Evolutionary conservation across 2,797 vertebrate genomes (phyloP), one percentile per base, ranked within the genome.

Genomic region (Corythornis leucogaster): DNA sequence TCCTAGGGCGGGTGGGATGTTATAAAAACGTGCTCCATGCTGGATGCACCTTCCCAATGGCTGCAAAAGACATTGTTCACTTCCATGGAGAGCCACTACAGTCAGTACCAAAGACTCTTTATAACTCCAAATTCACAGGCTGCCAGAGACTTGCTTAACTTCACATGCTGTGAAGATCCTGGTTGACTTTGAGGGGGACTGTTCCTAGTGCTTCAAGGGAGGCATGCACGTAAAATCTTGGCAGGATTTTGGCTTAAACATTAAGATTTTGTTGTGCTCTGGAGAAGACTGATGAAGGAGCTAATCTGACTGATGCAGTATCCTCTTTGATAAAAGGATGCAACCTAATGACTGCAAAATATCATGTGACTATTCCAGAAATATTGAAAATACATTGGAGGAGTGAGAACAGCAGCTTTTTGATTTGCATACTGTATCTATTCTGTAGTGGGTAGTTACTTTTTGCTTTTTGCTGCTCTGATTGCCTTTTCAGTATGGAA

Each of bases 381-480:
- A 66, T 66, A 28, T 66, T 91, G 35, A 85, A 81, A 85, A 80
- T 82, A 40, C n/a, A 40, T 20, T 71, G 58, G 30, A 59, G 50
- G 54, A 89, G 59, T 76, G 22, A 93, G 61, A 85, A 88, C 17
- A 80, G 67, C 69, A 83, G 25, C 59, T 90, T 92, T 91, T 12
- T 75, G 22, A 45, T 80, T 96, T 91, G 24, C 80, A 64, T 70
- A 75, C 24, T 46, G 24, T 70, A 10, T 80, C n/a, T 64, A 24
- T 73, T 91, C 80, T 77, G 33, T 62, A 46, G 38, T 80, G 59
- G 58, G 59, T 70, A 78, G 66, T 45, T 88, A 66, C 35, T 46
- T 25, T 91, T 77, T 77, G 26, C 25, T 91, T 94, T 93, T 88
- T 89, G 51, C 71, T 94, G 86, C 81, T 87, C 40, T 88, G 48